A percentile compares a stretch with the other conserved stretches of the same genome.
phyloP scores from a whole-genome alignment of 2,797 vertebrate genomes.

The Betta splendens region DNA sequence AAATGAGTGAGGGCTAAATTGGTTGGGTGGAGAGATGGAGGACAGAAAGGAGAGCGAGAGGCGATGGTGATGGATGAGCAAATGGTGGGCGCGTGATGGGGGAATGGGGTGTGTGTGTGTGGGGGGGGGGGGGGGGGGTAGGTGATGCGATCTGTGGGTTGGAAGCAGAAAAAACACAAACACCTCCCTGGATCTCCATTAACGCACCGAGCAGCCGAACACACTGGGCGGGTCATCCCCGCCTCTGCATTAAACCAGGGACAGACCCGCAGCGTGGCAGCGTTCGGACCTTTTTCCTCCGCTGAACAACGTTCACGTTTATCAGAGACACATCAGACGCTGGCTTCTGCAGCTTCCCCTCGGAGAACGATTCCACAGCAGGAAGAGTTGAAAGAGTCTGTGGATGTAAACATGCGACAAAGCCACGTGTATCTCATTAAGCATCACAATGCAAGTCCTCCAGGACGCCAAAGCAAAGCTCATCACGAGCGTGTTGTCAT shows the following conservation, averaged over 20 bases:
- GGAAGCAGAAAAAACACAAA: conserved; percentile 27
- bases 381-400: background rate
- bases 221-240: conserved; percentile 71
- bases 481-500: conserved; percentile 3
- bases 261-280: conserved; percentile 55
- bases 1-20: conserved; percentile 75
- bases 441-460: background rate
- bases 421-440: background rate
- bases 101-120: conserved; percentile 16
- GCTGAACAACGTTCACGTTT: conserved; percentile 17
- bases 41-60: conserved; percentile 67
- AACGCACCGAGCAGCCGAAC: conserved; percentile 67
- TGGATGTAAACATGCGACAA: background rate
- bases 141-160: conserved; percentile 62
- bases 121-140: conserved; percentile 30
- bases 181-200: conserved; percentile 61
- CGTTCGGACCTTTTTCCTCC: conserved; percentile 5
- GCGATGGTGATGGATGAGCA: conserved; percentile 81
- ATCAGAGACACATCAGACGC: conserved; percentile 25
- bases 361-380: background rate
- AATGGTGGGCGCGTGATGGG: conserved; percentile 69
- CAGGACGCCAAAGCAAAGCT: background rate
- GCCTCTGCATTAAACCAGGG: conserved; percentile 77
- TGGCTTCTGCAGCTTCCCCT: background rate
- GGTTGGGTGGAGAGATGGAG: conserved; percentile 73